A percentile compares a stretch with the other conserved stretches of the same genome.
phyloP scores from a whole-genome alignment of 2,797 vertebrate species.

The Eulemur albifrons region DNA sequence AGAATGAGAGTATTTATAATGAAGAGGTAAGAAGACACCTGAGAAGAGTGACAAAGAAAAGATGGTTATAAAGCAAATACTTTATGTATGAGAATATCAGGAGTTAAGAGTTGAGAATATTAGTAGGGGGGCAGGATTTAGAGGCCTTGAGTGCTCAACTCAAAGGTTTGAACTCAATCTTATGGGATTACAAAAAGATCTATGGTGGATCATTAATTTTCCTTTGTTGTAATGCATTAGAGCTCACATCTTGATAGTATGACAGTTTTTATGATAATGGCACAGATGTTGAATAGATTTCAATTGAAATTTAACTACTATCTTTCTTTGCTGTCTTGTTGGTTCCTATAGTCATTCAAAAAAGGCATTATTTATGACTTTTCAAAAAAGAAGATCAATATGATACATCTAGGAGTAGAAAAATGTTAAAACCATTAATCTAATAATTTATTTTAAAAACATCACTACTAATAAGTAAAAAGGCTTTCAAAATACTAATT shows the following conservation, averaged over 20 bases:
- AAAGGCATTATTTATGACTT: neutral
- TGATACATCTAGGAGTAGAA: neutral
- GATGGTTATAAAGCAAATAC: neutral
- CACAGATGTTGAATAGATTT: neutral
- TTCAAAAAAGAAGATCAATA: neutral
- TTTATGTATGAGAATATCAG: neutral
- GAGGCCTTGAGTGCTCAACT: neutral
- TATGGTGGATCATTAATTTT: neutral
- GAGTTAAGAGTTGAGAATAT: neutral
- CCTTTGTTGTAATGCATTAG: neutral
- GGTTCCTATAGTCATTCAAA: neutral
- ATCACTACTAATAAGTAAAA: neutral
- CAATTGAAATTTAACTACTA: neutral
- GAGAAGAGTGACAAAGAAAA: neutral
- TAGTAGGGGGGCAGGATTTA: neutral
- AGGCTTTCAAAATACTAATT: neutral
- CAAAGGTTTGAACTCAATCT: neutral
- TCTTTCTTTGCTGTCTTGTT: neutral
- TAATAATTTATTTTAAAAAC: slow-evolving; percentile 9
- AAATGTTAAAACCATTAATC: slow-evolving; percentile 1
- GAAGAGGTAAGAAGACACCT: neutral
- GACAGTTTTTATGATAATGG: neutral
- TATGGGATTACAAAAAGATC: neutral
- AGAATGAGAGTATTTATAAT: neutral
- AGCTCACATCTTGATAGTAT: neutral